Evolutionary conservation across 2,888 invertebrate species (phyloP), one percentile per base, ranked within the genome.

Genomic region (Stictocephala bisonia): DNA sequence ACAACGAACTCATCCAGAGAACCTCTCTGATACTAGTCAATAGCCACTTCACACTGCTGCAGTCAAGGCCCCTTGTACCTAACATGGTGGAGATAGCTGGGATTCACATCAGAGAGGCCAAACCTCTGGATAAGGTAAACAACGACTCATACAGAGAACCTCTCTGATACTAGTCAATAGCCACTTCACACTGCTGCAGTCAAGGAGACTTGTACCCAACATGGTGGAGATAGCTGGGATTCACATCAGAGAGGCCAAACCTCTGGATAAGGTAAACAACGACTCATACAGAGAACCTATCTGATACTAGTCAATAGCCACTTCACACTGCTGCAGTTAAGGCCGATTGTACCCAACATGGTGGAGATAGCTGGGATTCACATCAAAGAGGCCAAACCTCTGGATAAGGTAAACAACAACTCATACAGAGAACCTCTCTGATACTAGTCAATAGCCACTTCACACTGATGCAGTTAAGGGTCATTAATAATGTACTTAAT

Each of bases 361-460:
- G 51, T 51, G 15, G 72, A 72, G 27, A 66, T 72, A n/a, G 72
- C 50, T n/a, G 72, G 72, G 0, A 66, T 72, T 18, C 72, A 72
- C 31, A 29, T 72, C 18, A 66, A 51, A 41, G 66, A 64, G 0
- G 40, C 51, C 11, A 53, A 50, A 66, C 51, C 72, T 24, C 22
- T 72, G 7, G 51, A 64, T 0, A 66, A 72, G 66, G 72, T 72
- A 26, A n/a, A n/a, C n/a, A n/a, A n/a, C n/a, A 72, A 18, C 51
- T 40, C 2, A 51, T 64, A 24, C 48, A 53, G 13, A 66, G 64
- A 13, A 72, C 72, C 1, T 66, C 66, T 13, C 15, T 72, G n/a
- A 60, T 72, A 24, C 35, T 72, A 53, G 64, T 64, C 27, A 72
- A 72, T 15, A 72, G 72, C n/a, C 72, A 72, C 27, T 72, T 64